Evolutionary conservation across 2,113 vertebrate species (phyloP), one percentile per base, ranked within the genome.

Genomic region (Edolisoma coerulescens): DNA sequence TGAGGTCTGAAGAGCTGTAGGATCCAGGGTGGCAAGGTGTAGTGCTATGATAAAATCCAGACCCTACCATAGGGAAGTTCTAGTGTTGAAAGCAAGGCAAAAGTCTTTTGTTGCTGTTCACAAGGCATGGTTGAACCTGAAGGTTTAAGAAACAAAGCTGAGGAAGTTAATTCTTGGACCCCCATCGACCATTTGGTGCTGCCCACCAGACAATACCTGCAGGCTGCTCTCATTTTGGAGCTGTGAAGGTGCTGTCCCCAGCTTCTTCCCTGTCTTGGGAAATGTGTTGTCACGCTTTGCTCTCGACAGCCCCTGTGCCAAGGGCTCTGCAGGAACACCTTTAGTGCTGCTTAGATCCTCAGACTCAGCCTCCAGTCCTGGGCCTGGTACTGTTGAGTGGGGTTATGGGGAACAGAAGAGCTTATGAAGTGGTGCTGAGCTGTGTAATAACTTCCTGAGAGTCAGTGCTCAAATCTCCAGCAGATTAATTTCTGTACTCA

Each of bases 241-340:
- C 44, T 56, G 23, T 44, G 28, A 47, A 32, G 12, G 11, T 61
- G 33, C n/a, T 3, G 3, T 82, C 8, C 24, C 13, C 33, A 22
- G 45, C 32, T 56, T 56, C 44, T 73, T 47, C 7, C 16, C 41
- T 26, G 11, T 22, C 61, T 45, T 47, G n/a, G 53, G 17, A 65
- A 80, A 19, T 0, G 1, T 30, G 49, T 18, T 54, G 53, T 39
- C 13, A 5, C 1, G 2, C 30, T 73, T 54, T 7, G 2, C 13
- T 91, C 41, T 45, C 0, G 0, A 4, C 41, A 28, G 22, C 44
- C 37, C 26, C 26, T 33, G 15, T 65, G 45, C 54, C 45, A 77
- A 41, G 24, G 28, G 37, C 26, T 79, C n/a, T 84, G 41, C 21
- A 52, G 54, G 54, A 64, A 41, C 33, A 45, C 5, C 5, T 54